These are phyloP conservation scores for Chondrilla cf. caribensis DNA, from an alignment of 37 sponge, comb jelly and placozoan species.

Conservation along the genomic window DNA sequence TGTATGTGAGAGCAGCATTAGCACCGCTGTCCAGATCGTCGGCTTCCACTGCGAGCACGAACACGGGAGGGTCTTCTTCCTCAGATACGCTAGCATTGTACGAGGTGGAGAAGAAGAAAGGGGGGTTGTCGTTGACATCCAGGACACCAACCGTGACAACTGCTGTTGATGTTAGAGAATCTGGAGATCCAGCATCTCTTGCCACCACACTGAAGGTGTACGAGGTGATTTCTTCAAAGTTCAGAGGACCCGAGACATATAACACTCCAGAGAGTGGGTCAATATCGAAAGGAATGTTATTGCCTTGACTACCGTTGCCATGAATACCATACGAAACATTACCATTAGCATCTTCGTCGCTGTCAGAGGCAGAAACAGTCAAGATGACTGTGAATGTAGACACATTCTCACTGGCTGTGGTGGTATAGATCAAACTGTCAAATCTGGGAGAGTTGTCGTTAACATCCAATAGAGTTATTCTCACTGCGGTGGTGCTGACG, in stretches of 20 bases:
- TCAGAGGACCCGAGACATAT: slow-evolving; percentile 6
- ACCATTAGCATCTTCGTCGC: slow-evolving; percentile 48
- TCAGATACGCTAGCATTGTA: slow-evolving; percentile 36
- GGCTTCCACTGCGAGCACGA: slow-evolving; percentile 35
- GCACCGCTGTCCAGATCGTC: slow-evolving; percentile 37
- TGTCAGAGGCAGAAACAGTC: slow-evolving; percentile 45
- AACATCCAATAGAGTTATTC: slow-evolving; percentile 24
- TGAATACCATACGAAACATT: slow-evolving; percentile 30
- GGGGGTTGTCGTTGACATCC: slow-evolving; percentile 73
- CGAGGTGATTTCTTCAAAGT: slow-evolving; percentile 38
- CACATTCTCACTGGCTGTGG: slow-evolving; percentile 31
- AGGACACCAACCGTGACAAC: slow-evolving; percentile 42
- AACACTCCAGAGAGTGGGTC: slow-evolving; percentile 44
- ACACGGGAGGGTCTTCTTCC: background rate
- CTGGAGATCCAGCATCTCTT: slow-evolving; percentile 47
- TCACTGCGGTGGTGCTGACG: slow-evolving; percentile 21
- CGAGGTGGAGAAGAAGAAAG: slow-evolving; percentile 31
- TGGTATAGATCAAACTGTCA: slow-evolving; percentile 4
- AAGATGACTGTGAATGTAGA: background rate
- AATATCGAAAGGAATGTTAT: slow-evolving; percentile 25
- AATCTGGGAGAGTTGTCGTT: slow-evolving; percentile 47
- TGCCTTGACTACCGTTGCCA: background rate
- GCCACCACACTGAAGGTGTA: slow-evolving; percentile 65
- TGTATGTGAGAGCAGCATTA: slow-evolving; percentile 29
- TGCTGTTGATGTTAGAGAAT: slow-evolving; percentile 23